These are phyloP conservation scores for Habrosyne pyritoides DNA, from an alignment of 2,888 invertebrate genomes.

Conservation along the genomic window DNA sequence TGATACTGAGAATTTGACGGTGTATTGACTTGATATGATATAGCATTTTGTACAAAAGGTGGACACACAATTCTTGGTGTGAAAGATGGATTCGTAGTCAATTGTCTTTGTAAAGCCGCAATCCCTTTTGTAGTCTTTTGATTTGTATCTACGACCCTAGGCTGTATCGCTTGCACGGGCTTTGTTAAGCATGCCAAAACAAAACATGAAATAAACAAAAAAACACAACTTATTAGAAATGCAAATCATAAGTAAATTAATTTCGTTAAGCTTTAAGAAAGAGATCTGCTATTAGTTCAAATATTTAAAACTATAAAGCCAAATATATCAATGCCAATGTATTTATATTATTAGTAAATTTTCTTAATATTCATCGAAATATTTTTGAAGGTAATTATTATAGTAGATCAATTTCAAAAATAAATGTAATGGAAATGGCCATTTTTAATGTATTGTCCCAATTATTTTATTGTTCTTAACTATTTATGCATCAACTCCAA, in stretches of 20 bases:
- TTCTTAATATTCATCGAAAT: too few relatives aligned
- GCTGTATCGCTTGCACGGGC: constrained; percentile 83
- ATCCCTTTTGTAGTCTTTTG: constrained; percentile 65
- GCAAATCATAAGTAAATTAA: constrained; percentile 58
- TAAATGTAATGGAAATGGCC: neutral
- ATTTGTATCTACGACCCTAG: constrained; percentile 77
- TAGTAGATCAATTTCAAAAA: constrained; percentile 3
- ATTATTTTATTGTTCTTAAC: neutral
- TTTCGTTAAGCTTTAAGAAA: constrained; percentile 6
- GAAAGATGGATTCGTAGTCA: constrained; percentile 78
- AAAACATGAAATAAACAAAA: constrained; percentile 69
- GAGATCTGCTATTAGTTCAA: neutral
- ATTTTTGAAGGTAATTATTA: neutral
- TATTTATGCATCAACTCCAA: too few relatives aligned
- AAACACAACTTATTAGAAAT: constrained; percentile 58
- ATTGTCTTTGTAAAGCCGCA: constrained; percentile 71
- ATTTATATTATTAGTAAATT: too few relatives aligned
- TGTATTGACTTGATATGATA: constrained; percentile 53
- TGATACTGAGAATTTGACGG: constrained; percentile 53
- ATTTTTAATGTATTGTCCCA: too few relatives aligned
- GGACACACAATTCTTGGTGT: constrained; percentile 76
- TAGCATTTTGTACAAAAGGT: constrained; percentile 70
- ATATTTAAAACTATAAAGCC: too few relatives aligned
- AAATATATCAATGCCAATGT: too few relatives aligned
- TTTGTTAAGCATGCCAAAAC: constrained; percentile 72